A percentile compares a stretch with the other conserved stretches of the same genome.
These are phyloP conservation scores for Hemicordylus capensis DNA, from an alignment of 2,113 vertebrate species.

Conservation along the genomic window DNA sequence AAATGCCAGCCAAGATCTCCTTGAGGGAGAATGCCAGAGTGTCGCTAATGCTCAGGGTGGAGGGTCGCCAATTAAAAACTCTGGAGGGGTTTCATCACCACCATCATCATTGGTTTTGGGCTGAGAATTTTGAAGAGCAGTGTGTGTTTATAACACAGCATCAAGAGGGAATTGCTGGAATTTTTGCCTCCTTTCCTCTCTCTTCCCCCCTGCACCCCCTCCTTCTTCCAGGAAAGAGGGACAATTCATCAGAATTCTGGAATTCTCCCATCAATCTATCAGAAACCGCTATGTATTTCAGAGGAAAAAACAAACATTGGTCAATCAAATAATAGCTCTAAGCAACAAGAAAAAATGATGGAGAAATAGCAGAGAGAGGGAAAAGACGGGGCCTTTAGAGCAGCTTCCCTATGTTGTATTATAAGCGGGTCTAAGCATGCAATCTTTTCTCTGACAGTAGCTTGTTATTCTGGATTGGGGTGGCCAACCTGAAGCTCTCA, in stretches of 20 bases:
- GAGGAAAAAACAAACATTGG: slow-evolving; percentile 23
- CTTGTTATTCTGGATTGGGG: neutral
- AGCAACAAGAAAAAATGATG: slow-evolving; percentile 3
- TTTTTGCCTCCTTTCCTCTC: slow-evolving; percentile 9
- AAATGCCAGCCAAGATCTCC: slow-evolving; percentile 28
- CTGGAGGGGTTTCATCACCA: neutral
- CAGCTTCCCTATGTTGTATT: neutral
- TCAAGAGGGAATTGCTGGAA: slow-evolving; percentile 58
- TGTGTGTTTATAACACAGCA: slow-evolving; percentile 48
- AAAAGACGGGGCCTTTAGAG: neutral
- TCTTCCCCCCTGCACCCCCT: neutral
- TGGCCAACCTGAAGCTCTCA: too few species aligned
- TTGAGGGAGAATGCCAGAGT: neutral
- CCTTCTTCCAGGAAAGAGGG: slow-evolving; percentile 6
- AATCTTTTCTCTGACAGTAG: neutral
- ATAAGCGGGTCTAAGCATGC: neutral
- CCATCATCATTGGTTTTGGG: neutral
- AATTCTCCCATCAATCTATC: slow-evolving; percentile 41
- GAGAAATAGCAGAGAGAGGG: slow-evolving; percentile 21
- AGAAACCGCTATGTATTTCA: slow-evolving; percentile 43
- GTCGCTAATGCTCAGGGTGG: fast-evolving
- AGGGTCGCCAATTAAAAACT: fast-evolving
- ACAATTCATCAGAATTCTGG: neutral
- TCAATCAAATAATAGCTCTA: neutral
- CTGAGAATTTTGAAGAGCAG: neutral